These are phyloP conservation scores for Pterocles burchelli DNA, from an alignment of 2,113 vertebrate genomes.

Conservation along the genomic window DNA sequence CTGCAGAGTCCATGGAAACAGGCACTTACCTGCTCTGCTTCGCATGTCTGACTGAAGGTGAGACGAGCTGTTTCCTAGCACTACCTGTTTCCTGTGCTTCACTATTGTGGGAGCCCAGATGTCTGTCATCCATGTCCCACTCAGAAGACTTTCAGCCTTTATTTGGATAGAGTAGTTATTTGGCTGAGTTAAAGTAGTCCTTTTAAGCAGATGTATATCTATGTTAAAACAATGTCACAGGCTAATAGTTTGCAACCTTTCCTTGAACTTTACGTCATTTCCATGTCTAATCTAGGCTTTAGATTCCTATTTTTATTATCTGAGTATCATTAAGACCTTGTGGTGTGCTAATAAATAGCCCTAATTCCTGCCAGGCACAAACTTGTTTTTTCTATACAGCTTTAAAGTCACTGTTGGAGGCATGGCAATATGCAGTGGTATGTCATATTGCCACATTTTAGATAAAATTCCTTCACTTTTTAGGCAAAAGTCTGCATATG, in stretches of 20 bases:
- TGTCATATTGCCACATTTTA: background rate
- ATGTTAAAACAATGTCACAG: background rate
- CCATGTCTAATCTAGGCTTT: background rate
- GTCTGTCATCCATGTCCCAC: background rate
- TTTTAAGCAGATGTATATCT: background rate
- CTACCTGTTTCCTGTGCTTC: background rate
- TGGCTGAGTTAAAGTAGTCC: background rate
- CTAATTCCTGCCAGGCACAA: background rate
- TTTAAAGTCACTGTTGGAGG: background rate
- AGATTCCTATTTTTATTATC: background rate
- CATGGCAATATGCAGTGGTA: background rate
- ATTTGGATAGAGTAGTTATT: background rate
- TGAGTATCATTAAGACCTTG: background rate
- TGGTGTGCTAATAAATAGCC: background rate
- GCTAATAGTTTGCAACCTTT: background rate
- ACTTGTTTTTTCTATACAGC: background rate
- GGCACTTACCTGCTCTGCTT: background rate
- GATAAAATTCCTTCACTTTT: background rate
- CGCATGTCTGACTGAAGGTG: background rate
- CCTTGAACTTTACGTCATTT: background rate
- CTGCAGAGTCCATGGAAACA: background rate
- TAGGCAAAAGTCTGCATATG: background rate
- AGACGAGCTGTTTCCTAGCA: background rate
- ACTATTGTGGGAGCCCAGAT: background rate
- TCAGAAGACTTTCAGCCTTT: background rate